Evolutionary conservation across 2,113 vertebrate species (phyloP).

Genomic region (Rutilus rutilus): DNA sequence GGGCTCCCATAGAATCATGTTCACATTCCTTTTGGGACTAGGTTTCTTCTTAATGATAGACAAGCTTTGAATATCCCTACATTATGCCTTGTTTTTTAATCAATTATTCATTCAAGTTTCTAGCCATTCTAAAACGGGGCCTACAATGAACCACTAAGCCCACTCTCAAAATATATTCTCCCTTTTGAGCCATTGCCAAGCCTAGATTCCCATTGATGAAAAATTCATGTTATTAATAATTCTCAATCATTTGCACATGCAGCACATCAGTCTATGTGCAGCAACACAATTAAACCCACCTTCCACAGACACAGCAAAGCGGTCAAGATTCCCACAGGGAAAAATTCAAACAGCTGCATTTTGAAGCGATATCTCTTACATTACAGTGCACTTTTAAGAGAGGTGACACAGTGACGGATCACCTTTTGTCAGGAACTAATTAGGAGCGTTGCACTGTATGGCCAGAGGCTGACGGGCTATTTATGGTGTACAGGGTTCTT

Average conservation of each 20-base stretch:
- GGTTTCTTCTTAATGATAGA: slow-evolving; percentile 23
- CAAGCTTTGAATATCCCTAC: slow-evolving; percentile 19
- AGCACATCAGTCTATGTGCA: not conserved
- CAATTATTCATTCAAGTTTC: slow-evolving; percentile 15
- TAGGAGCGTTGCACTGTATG: slow-evolving; percentile 8
- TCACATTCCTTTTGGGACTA: not conserved
- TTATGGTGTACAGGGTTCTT: slow-evolving; percentile 45
- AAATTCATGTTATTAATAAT: slow-evolving; percentile 53
- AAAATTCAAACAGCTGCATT: slow-evolving; percentile 7
- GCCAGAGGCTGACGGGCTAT: slow-evolving; percentile 46
- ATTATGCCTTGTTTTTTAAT: slow-evolving; percentile 38
- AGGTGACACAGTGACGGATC: slow-evolving; percentile 44
- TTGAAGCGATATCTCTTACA: not conserved
- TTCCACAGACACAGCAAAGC: not conserved
- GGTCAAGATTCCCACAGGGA: slow-evolving; percentile 12
- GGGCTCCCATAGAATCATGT: not conserved
- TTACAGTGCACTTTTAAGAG: not conserved
- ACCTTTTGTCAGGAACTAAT: slow-evolving; percentile 45
- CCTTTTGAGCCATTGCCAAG: slow-evolving; percentile 17
- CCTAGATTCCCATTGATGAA: slow-evolving; percentile 34
- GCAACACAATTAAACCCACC: slow-evolving; percentile 31
- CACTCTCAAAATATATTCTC: slow-evolving; percentile 2
- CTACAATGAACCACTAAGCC: not conserved
- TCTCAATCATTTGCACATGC: slow-evolving; percentile 34
- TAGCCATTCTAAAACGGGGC: not conserved